Percentiles rank a stretch among this genome's conserved stretches.
Conservation (phyloP, 2,888 invertebrate genomes). For the Prosopocoilus inquinatus region DNA sequence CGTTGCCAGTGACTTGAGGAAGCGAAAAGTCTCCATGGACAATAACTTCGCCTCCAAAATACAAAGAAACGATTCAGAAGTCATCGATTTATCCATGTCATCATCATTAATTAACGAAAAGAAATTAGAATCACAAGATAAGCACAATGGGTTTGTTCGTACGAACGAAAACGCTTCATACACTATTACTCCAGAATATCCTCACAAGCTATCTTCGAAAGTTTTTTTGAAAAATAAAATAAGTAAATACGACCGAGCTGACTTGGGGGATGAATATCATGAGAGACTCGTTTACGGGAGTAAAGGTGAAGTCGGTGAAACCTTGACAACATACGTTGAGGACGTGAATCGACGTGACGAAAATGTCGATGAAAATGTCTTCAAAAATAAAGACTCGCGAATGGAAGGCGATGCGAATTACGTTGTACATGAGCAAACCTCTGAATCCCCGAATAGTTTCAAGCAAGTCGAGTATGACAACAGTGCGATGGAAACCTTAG, state of each 20-base stretch:
- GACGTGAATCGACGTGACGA: constrained; percentile 4
- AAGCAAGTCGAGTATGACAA: constrained; percentile 42
- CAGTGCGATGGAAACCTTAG: constrained; percentile 51
- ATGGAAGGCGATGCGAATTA: constrained; percentile 6
- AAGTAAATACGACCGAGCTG: constrained; percentile 3
- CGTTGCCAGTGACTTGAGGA: constrained; percentile 15
- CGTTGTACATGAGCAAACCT: constrained; percentile 6
- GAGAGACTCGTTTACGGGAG: background rate
- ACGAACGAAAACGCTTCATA: background rate
- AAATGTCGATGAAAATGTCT: constrained; percentile 2
- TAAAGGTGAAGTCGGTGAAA: constrained; percentile 2
- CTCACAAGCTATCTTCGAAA: too few relatives aligned
- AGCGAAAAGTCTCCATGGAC: constrained; percentile 16
- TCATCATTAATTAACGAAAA: constrained; percentile 7
- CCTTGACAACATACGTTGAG: background rate
- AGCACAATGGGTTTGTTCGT: background rate
- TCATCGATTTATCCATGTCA: constrained; percentile 44
- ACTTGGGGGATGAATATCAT: background rate
- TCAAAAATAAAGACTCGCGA: constrained; percentile 1
- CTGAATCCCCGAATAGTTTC: constrained; percentile 6
- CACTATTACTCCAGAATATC: too few relatives aligned
- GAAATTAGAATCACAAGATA: constrained; percentile 11
- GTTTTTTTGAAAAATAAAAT: background rate
- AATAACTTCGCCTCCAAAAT: constrained; percentile 28
- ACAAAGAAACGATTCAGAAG: constrained; percentile 40